phyloP scores from a whole-genome alignment of 2,888 invertebrate species.

The Argynnis bischoffii region DNA sequence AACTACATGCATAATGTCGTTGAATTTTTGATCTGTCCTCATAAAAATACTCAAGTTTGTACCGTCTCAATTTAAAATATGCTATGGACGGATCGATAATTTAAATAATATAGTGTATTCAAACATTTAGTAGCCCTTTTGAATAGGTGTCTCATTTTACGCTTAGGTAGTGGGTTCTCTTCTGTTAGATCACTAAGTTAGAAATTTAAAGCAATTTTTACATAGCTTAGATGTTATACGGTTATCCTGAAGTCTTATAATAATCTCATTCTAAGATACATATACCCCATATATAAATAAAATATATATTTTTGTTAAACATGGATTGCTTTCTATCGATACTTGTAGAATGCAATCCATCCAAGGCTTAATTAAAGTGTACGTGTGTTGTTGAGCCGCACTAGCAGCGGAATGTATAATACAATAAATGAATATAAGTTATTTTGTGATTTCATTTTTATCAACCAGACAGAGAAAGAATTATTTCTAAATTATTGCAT shows the following conservation, averaged over 20 bases:
- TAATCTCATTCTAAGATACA: constrained; percentile 30
- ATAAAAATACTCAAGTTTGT: background rate
- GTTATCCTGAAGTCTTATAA: constrained; percentile 18
- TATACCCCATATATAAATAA: constrained; percentile 31
- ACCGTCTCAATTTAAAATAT: background rate
- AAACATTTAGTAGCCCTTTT: no score
- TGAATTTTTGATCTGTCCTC: background rate
- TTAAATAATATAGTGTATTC: constrained; percentile 6
- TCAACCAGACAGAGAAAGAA: no score
- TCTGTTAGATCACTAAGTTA: constrained; percentile 15
- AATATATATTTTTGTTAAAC: constrained; percentile 73
- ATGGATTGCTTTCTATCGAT: constrained; percentile 54
- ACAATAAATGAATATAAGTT: constrained; percentile 63
- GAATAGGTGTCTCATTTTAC: constrained; percentile 16
- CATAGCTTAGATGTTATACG: constrained; percentile 20
- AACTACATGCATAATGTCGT: constrained; percentile 1
- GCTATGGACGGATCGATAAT: background rate
- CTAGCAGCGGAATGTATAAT: constrained; percentile 62
- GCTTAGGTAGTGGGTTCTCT: constrained; percentile 1
- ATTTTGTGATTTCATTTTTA: constrained; percentile 49
- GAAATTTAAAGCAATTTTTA: constrained; percentile 17
- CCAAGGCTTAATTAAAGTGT: constrained; percentile 65
- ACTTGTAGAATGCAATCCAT: constrained; percentile 47
- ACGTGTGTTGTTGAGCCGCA: constrained; percentile 70
- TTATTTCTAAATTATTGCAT: no score